phyloP scores from a whole-genome alignment of 2,113 vertebrate species.

The Saiga tatarica region DNA sequence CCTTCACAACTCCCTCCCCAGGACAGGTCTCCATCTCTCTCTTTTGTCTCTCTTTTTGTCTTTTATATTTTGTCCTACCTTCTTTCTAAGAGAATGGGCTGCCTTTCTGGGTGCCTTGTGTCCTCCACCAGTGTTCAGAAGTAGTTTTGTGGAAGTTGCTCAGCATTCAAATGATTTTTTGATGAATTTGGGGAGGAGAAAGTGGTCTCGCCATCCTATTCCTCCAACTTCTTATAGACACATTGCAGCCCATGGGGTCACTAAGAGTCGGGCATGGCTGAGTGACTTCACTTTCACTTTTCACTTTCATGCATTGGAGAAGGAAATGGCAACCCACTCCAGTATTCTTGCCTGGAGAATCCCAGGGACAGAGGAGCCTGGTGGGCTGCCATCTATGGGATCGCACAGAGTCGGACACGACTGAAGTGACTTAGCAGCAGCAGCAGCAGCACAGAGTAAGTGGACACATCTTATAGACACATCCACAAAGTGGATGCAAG shows the following conservation, averaged over 20 bases:
- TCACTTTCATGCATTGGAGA: too few species aligned
- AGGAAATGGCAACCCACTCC: too few species aligned
- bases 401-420: fast-evolving
- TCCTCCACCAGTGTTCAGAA: not conserved
- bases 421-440: too few species aligned
- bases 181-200: not conserved
- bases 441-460: not conserved
- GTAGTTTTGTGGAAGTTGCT: not conserved
- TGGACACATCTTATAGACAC: not conserved
- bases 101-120: not conserved
- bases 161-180: not conserved
- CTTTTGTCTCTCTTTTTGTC: not conserved
- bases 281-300: too few species aligned
- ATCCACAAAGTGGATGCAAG: not conserved
- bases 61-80: not conserved
- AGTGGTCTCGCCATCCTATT: not conserved
- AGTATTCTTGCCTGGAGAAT: too few species aligned
- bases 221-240: not conserved
- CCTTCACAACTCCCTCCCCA: not conserved
- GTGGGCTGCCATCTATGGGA: too few species aligned
- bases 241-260: not conserved
- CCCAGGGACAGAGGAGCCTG: too few species aligned
- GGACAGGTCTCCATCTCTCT: not conserved
- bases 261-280: fast-evolving
- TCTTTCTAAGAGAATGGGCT: not conserved